Evolutionary conservation across 2,888 invertebrate genomes (phyloP), one percentile per base, ranked within the genome.

Genomic region (Zygogramma bicolorata): DNA sequence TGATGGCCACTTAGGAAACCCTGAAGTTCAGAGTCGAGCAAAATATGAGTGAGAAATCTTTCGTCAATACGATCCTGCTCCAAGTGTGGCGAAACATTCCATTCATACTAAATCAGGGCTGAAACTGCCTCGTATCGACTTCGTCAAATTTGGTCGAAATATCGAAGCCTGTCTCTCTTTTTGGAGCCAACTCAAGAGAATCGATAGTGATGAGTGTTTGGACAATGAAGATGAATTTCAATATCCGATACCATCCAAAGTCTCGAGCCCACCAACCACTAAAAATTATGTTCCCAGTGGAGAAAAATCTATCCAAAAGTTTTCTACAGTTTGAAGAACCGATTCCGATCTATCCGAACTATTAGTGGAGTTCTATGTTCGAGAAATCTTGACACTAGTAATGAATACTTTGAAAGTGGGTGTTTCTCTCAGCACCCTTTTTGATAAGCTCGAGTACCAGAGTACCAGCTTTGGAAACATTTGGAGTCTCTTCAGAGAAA

Each of bases 301-400:
- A 15, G 74, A 74, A 59, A 80, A 80, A n/a, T n/a, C 67, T 81
- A 79, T 68, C 13, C 20, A 3, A 75, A 77, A 34, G 70, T 74
- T 3, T 72, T 79, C 13, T 73, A 79, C 25, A 66, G 74, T 68
- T 70, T 80, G 46, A 78, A 77, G 75, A 76, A 73, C 62, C 70
- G 82, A 42, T 83, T 84, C n/a, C 70, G 81, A 81, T 20, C 73
- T 78, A 57, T 79, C 82, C 18, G 81, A 82, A 31, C 25, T 69
- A 29, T 25, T 58, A 10, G 22, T 69, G 8, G 63, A 63, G 20
- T 53, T 69, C 5, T 62, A 63, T 63, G 58, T 59, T 59, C 63
- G 59, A 42, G 70, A 70, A 65, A 59, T 59, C 27, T 49, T 65
- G 22, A 70, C 60, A 13, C 20, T 65, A 13, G 34, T 59, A 8